These are phyloP conservation scores for Malthinus seriepunctatus DNA, from an alignment of 2,888 invertebrate species.

Conservation along the genomic window DNA sequence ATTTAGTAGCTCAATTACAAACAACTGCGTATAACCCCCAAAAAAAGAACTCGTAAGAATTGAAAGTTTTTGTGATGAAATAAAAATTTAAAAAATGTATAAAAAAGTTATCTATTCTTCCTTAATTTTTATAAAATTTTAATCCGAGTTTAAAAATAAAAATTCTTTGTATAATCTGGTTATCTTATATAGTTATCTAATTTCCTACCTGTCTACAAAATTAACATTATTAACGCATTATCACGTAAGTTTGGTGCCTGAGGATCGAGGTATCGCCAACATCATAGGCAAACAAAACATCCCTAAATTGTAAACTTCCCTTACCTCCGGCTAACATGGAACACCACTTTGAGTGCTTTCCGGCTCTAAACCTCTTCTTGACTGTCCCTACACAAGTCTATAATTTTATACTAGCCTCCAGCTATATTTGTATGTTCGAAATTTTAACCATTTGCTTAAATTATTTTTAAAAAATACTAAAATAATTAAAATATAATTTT, in stretches of 20 bases:
- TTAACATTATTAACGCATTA: constrained; percentile 41
- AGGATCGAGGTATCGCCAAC: constrained; percentile 26
- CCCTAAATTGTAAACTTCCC: constrained; percentile 31
- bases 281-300: constrained; percentile 23
- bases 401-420: constrained; percentile 23
- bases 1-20: too few species aligned
- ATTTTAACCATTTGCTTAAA: not conserved
- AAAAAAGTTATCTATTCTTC: too few species aligned
- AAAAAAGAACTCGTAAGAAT: too few species aligned
- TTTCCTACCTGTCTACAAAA: constrained; percentile 35
- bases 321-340: constrained; percentile 37
- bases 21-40: too few species aligned
- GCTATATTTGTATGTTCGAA: constrained; percentile 21
- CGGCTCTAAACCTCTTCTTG: constrained; percentile 29
- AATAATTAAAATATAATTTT: too few species aligned
- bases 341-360: constrained; percentile 37
- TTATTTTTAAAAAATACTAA: too few species aligned
- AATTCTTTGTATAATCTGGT: constrained; percentile 20
- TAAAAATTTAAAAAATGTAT: too few species aligned
- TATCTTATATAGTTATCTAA: constrained; percentile 25
- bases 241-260: constrained; percentile 35
- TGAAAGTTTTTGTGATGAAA: too few species aligned
- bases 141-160: too few species aligned
- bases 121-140: too few species aligned
- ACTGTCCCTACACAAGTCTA: constrained; percentile 19